Conservation (phyloP, 2,888 invertebrate species). For the Galerucella calmariensis region DNA sequence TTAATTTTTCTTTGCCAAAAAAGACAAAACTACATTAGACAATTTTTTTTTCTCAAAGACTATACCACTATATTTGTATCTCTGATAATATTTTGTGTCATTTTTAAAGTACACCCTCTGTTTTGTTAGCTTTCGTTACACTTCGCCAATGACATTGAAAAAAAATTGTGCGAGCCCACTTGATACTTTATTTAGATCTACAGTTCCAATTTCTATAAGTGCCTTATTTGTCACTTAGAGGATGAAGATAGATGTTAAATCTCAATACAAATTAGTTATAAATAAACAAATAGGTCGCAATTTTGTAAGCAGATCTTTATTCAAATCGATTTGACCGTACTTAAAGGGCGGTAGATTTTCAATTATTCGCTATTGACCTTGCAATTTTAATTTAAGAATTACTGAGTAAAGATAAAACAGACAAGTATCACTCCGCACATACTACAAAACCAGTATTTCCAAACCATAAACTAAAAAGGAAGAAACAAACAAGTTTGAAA, state of each 20-base stretch:
- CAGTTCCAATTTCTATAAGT: neutral
- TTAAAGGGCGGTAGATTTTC: neutral
- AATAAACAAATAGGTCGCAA: slow-evolving; percentile 4
- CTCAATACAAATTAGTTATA: neutral
- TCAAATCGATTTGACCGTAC: neutral
- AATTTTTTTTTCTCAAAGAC: no score
- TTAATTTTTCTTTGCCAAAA: no score
- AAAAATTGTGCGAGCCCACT: neutral
- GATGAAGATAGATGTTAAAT: neutral
- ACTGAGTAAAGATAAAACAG: neutral
- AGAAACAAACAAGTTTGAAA: slow-evolving; percentile 23
- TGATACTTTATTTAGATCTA: neutral
- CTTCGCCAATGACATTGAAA: neutral
- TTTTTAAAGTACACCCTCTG: no score
- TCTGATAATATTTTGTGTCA: no score
- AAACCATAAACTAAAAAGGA: slow-evolving; percentile 15
- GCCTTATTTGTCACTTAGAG: slow-evolving; percentile 8
- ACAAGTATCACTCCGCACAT: neutral
- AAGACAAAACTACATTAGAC: no score
- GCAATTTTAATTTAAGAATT: slow-evolving; percentile 4
- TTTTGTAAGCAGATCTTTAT: neutral
- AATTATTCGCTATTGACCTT: slow-evolving; percentile 1
- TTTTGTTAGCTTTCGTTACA: no score
- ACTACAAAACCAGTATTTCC: slow-evolving; percentile 19
- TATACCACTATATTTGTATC: no score